These are phyloP conservation scores for Larimichthys crocea DNA, from an alignment of 2,113 vertebrate species.

Conservation along the genomic window DNA sequence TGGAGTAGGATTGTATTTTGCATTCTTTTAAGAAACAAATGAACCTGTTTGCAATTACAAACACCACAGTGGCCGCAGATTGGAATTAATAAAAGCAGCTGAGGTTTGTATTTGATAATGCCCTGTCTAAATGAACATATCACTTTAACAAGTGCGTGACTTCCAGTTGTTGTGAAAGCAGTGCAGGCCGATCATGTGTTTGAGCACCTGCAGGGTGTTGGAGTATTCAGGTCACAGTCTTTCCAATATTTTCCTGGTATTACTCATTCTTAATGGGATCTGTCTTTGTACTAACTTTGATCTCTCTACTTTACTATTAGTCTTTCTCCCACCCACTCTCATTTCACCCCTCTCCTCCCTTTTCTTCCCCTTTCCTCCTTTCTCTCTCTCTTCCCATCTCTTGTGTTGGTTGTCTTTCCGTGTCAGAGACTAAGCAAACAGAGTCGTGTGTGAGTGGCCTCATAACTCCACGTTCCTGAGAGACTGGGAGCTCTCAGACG, in stretches of 20 bases:
- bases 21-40: constrained; percentile 16
- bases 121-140: constrained; percentile 1
- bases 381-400: constrained; percentile 34
- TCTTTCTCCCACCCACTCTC: constrained; percentile 23
- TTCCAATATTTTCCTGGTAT: constrained; percentile 24
- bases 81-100: constrained; percentile 10
- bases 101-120: neutral
- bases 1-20: neutral
- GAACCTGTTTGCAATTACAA: neutral
- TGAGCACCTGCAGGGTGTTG: neutral
- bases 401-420: constrained; percentile 75
- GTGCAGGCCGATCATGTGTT: constrained; percentile 18
- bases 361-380: neutral
- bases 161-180: constrained; percentile 21
- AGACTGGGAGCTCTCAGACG: constrained; percentile 60
- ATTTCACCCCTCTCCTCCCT: constrained; percentile 8
- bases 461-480: constrained; percentile 68
- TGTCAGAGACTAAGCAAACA: constrained; percentile 85
- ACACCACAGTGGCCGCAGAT: neutral
- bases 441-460: constrained; percentile 74
- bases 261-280: constrained; percentile 20
- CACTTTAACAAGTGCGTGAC: constrained; percentile 15
- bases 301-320: constrained; percentile 27
- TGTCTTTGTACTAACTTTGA: constrained; percentile 38
- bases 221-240: constrained; percentile 20